Evolutionary conservation across 2,888 invertebrate genomes (phyloP), one percentile per base, ranked within the genome.

Genomic region (Luperina testacea): DNA sequence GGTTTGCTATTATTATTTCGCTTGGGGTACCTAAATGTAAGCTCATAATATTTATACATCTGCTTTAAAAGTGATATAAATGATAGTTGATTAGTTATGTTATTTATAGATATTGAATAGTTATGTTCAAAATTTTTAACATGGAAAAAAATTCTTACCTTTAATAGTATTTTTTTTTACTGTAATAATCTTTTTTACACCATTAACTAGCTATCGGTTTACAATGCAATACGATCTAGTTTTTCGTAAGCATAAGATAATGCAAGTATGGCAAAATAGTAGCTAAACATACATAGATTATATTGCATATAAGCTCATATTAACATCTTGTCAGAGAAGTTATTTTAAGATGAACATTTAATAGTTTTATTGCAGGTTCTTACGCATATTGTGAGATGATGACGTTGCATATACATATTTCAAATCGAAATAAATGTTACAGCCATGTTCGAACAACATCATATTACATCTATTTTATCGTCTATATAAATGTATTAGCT

Each of bases 361-460:
- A 75, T 13, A 76, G 67, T 81, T 88, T 87, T 89, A 81, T 88
- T 88, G 78, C 88, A 88, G 88, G 88, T 86, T 69, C 61, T 81
- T 83, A 68, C 75, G 71, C 64, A 77, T 61, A 72, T n/a, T 78
- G 75, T 77, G 61, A 77, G 53, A 88, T 78, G 69, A 78, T 83
- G 75, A 80, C 67, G 85, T 79, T 78, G 57, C 74, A 70, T 53
- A 75, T 59, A 70, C 48, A 75, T 59, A 80, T 83, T 73, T 78
- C 71, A 75, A 61, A 74, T 68, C 51, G 20, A 77, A 73, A 80
- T 77, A 75, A 78, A 80, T 80, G 63, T 77, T 72, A 7, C 64
- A 75, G 72, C 69, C 75, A 64, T 77, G 68, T 79, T 67, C 72
- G 61, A 72, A 81, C 61, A 75, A 70, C 68, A 78, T 78, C 74